Conservation (phyloP, 2,888 invertebrate species). For the Lycocerus yunnanus region DNA sequence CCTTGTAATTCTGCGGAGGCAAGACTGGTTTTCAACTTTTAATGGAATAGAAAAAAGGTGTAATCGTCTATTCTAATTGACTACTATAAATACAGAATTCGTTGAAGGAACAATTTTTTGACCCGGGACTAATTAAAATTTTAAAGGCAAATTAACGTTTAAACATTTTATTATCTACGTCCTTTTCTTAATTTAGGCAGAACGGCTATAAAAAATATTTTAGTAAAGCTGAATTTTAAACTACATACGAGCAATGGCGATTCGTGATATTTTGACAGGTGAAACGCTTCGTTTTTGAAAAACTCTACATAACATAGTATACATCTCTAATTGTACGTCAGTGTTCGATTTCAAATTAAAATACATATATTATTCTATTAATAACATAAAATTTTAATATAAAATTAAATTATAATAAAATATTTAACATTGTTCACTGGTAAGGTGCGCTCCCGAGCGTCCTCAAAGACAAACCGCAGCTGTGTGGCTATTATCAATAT, state of each 20-base stretch:
- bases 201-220: neutral
- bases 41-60: constrained; percentile 20
- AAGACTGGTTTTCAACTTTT: constrained; percentile 26
- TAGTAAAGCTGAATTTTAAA: neutral
- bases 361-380: too few relatives aligned
- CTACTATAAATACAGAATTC: neutral
- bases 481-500: too few relatives aligned
- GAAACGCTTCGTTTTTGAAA: too few relatives aligned
- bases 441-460: too few relatives aligned
- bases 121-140: neutral
- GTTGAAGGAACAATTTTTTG: neutral
- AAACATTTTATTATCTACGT: neutral
- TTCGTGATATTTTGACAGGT: neutral
- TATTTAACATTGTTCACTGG: too few relatives aligned
- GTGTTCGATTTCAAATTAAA: too few relatives aligned
- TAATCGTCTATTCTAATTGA: neutral
- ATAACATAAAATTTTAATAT: too few relatives aligned
- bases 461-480: too few relatives aligned
- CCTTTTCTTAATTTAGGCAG: neutral
- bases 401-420: too few relatives aligned
- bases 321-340: too few relatives aligned
- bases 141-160: neutral
- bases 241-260: neutral
- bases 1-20: constrained; percentile 30
- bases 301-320: too few relatives aligned